Percentiles rank a stretch among this genome's conserved stretches.
These are phyloP conservation scores for Hipposideros armiger DNA, from an alignment of 2,113 vertebrate species.

Conservation along the genomic window DNA sequence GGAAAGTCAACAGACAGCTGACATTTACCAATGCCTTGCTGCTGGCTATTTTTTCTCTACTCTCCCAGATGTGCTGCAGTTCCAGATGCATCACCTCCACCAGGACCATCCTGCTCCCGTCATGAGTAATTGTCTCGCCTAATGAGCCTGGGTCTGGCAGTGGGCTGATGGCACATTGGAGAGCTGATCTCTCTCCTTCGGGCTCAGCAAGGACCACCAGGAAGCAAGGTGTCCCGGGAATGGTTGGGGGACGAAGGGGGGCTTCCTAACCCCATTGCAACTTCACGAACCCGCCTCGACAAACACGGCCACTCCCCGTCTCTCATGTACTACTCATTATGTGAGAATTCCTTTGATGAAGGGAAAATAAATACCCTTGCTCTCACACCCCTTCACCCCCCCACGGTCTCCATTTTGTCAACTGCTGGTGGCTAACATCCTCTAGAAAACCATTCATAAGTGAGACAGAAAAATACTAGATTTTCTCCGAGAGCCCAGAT, in stretches of 20 bases:
- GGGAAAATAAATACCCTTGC: not conserved
- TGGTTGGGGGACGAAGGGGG: not conserved
- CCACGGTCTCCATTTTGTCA: not conserved
- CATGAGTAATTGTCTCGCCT: fast-evolving
- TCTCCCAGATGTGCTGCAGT: conserved; percentile 82
- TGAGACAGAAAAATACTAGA: not conserved
- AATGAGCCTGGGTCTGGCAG: not conserved
- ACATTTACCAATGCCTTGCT: conserved; percentile 68
- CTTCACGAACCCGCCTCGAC: no score
- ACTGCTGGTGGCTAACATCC: not conserved
- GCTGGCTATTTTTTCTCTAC: conserved; percentile 34
- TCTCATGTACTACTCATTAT: fast-evolving
- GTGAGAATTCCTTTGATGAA: not conserved
- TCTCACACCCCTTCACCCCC: no score
- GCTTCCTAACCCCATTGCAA: fast-evolving
- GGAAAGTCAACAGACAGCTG: conserved; percentile 78
- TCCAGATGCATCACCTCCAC: conserved; percentile 76
- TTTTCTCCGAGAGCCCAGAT: not conserved
- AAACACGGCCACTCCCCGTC: fast-evolving
- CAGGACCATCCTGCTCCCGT: not conserved
- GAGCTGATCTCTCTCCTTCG: fast-evolving
- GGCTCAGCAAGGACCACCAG: not conserved
- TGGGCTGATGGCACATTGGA: fast-evolving
- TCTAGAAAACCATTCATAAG: not conserved
- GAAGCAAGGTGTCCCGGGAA: fast-evolving